phyloP scores from a whole-genome alignment of 1,140 invertebrate genomes.

The Drosophila murphyi region DNA sequence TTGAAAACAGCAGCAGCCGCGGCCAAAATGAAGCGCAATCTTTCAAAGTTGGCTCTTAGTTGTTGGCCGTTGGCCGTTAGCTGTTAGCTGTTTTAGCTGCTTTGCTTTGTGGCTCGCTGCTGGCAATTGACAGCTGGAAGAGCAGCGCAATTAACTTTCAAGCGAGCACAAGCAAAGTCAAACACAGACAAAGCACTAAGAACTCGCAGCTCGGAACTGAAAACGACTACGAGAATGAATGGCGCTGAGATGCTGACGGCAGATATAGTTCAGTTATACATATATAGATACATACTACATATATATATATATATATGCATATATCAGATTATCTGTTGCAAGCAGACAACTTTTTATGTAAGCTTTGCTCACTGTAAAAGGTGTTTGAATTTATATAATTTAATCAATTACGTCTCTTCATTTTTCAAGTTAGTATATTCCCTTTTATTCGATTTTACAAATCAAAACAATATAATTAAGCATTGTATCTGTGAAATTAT shows the following conservation, averaged over 20 bases:
- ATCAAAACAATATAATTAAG: too few relatives aligned
- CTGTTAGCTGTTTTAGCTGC: neutral
- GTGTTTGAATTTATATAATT: too few relatives aligned
- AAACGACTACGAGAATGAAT: neutral
- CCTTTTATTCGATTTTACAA: too few relatives aligned
- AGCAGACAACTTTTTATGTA: too few relatives aligned
- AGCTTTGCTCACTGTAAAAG: too few relatives aligned
- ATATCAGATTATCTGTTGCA: too few relatives aligned
- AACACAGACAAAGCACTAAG: constrained; percentile 16
- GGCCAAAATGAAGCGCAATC: constrained; percentile 43
- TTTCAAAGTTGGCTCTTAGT: constrained; percentile 29
- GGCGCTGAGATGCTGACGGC: constrained; percentile 48
- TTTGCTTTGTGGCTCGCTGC: neutral
- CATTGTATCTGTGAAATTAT: too few relatives aligned
- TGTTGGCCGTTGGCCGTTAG: neutral
- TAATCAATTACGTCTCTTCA: too few relatives aligned
- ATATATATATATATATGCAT: too few relatives aligned
- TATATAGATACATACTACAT: too few relatives aligned
- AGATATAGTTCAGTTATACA: constrained; percentile 24
- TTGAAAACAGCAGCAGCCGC: neutral
- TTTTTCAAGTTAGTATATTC: too few relatives aligned
- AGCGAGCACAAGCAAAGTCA: constrained; percentile 63
- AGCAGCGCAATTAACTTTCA: constrained; percentile 68
- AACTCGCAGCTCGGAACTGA: too few relatives aligned
- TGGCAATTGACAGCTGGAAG: constrained; percentile 49